Evolutionary conservation across 2,888 invertebrate genomes (phyloP).

Genomic region (Dione juno): DNA sequence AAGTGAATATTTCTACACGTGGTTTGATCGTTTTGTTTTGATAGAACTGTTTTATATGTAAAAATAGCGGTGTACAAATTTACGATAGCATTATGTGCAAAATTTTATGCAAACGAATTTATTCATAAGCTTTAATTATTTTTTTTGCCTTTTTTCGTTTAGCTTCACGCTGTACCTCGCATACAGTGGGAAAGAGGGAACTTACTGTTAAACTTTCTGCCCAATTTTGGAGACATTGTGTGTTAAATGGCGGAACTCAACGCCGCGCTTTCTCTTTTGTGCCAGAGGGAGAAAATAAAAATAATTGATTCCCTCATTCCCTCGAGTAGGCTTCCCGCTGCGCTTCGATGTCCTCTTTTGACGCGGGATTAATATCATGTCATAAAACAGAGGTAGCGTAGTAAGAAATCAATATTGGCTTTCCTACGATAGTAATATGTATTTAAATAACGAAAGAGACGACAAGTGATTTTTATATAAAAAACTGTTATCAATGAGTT

Average conservation of each 20-base stretch:
- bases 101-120: not conserved
- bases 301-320: no score
- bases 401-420: not conserved
- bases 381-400: not conserved
- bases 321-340: not conserved
- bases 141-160: not conserved
- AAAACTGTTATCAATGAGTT: no score
- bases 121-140: constrained; percentile 6
- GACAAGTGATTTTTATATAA: no score
- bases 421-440: not conserved
- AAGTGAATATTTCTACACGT: not conserved
- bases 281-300: not conserved
- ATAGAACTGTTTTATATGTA: not conserved
- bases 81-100: constrained; percentile 1
- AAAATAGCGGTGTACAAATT: not conserved
- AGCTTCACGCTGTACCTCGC: not conserved
- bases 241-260: not conserved
- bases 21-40: constrained; percentile 7
- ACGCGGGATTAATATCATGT: not conserved
- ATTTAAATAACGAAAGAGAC: not conserved
- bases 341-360: not conserved
- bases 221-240: not conserved
- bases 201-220: not conserved
- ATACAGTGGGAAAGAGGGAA: not conserved
- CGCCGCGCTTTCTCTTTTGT: not conserved